A percentile compares a stretch with the other conserved stretches of the same genome.
These are phyloP conservation scores for Enteromius mattozi DNA, from an alignment of 2,797 vertebrate species.

Conservation along the genomic window DNA sequence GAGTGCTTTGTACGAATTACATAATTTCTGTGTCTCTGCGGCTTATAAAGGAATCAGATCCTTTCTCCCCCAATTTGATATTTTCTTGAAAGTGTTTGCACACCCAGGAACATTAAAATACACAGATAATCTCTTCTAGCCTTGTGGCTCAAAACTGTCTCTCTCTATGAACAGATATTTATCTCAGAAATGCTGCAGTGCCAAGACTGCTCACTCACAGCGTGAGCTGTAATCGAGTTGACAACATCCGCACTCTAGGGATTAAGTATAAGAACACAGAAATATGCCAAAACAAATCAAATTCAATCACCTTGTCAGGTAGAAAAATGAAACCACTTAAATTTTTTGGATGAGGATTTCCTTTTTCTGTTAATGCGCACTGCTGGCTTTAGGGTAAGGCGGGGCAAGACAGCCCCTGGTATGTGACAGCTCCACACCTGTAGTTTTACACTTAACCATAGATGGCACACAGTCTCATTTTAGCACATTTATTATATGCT, in stretches of 20 bases:
- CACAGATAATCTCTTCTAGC: slow-evolving; percentile 70
- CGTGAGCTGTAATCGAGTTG: slow-evolving; percentile 76
- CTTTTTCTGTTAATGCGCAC: slow-evolving; percentile 51
- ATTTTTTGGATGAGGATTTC: slow-evolving; percentile 66
- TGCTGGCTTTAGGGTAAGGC: background rate
- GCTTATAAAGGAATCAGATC: slow-evolving; percentile 48
- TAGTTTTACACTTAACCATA: background rate
- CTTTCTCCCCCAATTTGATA: slow-evolving; percentile 24
- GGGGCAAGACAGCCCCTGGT: background rate
- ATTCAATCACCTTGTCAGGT: slow-evolving; percentile 66
- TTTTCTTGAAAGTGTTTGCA: slow-evolving; percentile 67
- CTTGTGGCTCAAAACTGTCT: slow-evolving; percentile 71
- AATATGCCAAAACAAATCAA: slow-evolving; percentile 68
- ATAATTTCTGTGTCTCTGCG: slow-evolving; percentile 23
- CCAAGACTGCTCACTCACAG: slow-evolving; percentile 75
- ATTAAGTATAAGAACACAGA: slow-evolving; percentile 71
- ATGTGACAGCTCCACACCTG: background rate
- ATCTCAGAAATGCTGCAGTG: slow-evolving; percentile 74
- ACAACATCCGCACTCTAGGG: slow-evolving; percentile 78
- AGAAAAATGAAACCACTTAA: slow-evolving; percentile 65
- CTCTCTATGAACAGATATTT: slow-evolving; percentile 77
- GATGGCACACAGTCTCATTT: background rate
- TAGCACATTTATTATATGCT: background rate
- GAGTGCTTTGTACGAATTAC: background rate
- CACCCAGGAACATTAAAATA: slow-evolving; percentile 66